These are phyloP conservation scores for Clarias macrocephalus DNA, from an alignment of 2,113 vertebrate species.

Conservation along the genomic window DNA sequence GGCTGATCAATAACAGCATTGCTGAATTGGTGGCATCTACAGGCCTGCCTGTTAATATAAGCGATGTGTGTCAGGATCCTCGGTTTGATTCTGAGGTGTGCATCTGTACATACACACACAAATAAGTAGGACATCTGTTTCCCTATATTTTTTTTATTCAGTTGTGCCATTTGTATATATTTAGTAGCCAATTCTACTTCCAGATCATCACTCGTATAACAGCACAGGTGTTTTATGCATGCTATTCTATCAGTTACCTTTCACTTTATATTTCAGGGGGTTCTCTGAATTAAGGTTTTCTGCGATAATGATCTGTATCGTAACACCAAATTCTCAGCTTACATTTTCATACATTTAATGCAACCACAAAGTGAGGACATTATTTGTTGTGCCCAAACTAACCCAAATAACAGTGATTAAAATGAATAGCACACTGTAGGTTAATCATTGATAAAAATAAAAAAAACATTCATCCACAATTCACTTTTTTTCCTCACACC, in stretches of 20 bases:
- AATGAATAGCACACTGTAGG: not conserved
- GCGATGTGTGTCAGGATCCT: slow-evolving; percentile 80
- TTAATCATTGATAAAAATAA: not conserved
- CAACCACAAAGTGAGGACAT: not conserved
- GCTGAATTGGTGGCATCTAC: slow-evolving; percentile 80
- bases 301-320: not conserved
- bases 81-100: slow-evolving; percentile 79
- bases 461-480: not conserved
- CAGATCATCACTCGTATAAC: not conserved
- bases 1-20: slow-evolving; percentile 82
- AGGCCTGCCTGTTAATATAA: slow-evolving; percentile 80
- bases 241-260: slow-evolving; percentile 2
- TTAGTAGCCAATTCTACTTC: not conserved
- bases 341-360: not conserved
- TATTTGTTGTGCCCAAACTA: not conserved
- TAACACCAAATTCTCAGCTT: not conserved
- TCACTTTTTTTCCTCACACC: not conserved
- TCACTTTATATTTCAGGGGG: not conserved
- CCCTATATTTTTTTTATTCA: not conserved
- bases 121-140: not conserved
- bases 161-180: not conserved
- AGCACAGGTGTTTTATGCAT: not conserved
- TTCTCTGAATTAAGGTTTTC: not conserved
- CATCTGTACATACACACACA: slow-evolving; percentile 17
- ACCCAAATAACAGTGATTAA: not conserved